Conservation (phyloP, 2,113 vertebrate species). For the Speoplatyrhinus poulsoni region DNA sequence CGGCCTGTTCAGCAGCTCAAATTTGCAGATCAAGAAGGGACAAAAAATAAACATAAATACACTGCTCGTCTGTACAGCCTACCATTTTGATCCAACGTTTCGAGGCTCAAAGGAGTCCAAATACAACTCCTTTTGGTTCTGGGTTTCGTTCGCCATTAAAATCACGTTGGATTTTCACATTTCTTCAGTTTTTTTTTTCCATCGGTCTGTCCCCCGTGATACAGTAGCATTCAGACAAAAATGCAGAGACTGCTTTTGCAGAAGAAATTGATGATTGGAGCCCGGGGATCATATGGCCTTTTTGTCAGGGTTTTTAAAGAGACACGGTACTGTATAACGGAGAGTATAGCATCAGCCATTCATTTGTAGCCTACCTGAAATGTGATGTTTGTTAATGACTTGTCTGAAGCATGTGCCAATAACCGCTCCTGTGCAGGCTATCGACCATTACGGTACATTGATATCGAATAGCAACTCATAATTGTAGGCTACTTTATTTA, state of each 20-base stretch:
- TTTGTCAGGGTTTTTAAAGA: constrained; percentile 87
- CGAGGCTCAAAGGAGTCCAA: constrained; percentile 78
- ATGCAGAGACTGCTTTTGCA: constrained; percentile 79
- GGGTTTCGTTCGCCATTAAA: constrained; percentile 82
- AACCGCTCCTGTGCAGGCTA: constrained; percentile 32
- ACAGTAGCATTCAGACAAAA: constrained; percentile 75
- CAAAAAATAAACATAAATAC: constrained; percentile 51
- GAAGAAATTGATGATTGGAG: constrained; percentile 86
- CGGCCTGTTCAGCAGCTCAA: constrained; percentile 67
- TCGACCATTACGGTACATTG: constrained; percentile 44
- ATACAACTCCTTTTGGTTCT: constrained; percentile 76
- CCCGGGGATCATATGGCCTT: constrained; percentile 87
- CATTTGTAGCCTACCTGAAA: constrained; percentile 17
- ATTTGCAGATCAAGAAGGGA: constrained; percentile 65
- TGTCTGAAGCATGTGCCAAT: background rate
- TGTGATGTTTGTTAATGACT: background rate
- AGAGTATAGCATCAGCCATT: constrained; percentile 40
- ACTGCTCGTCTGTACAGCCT: constrained; percentile 68
- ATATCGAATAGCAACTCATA: too few species aligned
- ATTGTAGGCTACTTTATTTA: too few species aligned
- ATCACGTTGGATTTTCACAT: constrained; percentile 71
- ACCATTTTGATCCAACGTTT: constrained; percentile 85
- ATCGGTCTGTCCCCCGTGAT: constrained; percentile 52
- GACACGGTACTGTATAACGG: constrained; percentile 73
- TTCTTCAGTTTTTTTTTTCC: constrained; percentile 63